phyloP scores from a whole-genome alignment of 1,140 invertebrate genomes.

The Melitaea cinxia region DNA sequence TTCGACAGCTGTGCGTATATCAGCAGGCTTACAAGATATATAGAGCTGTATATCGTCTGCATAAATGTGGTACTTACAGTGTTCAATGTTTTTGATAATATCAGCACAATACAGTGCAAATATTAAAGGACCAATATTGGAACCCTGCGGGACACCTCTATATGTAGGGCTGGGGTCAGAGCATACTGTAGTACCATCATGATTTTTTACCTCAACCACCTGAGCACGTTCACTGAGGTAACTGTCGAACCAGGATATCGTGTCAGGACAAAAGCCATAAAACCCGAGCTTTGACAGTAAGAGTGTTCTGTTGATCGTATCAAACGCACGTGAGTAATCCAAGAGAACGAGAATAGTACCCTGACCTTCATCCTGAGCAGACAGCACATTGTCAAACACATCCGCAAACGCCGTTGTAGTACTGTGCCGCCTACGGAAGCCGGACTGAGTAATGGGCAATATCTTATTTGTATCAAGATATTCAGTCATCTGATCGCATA shows the following conservation, averaged over 20 bases:
- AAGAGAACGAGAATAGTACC: too few species aligned
- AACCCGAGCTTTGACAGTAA: too few species aligned
- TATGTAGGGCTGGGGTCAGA: not conserved
- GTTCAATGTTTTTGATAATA: not conserved
- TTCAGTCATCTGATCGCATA: not conserved
- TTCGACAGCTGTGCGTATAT: too few species aligned
- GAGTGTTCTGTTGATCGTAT: too few species aligned
- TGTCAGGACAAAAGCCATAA: too few species aligned
- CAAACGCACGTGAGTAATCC: too few species aligned
- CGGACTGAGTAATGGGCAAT: not conserved
- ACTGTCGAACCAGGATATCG: not conserved
- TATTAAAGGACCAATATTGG: not conserved
- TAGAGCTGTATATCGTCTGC: too few species aligned
- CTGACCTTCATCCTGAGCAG: too few species aligned
- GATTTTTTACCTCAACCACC: not conserved
- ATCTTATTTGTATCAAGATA: not conserved
- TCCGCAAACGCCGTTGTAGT: not conserved
- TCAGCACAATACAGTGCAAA: conserved; percentile 4
- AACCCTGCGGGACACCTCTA: not conserved
- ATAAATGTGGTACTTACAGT: not conserved
- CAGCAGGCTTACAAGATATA: too few species aligned
- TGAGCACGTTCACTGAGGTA: not conserved
- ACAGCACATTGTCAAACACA: conserved; percentile 1
- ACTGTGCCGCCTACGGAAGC: too few species aligned
- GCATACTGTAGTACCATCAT: not conserved